Percentiles rank a stretch among this genome's conserved stretches.
Evolutionary conservation across 2,797 vertebrate species (phyloP).

Genomic region (Cyclopterus lumpus): DNA sequence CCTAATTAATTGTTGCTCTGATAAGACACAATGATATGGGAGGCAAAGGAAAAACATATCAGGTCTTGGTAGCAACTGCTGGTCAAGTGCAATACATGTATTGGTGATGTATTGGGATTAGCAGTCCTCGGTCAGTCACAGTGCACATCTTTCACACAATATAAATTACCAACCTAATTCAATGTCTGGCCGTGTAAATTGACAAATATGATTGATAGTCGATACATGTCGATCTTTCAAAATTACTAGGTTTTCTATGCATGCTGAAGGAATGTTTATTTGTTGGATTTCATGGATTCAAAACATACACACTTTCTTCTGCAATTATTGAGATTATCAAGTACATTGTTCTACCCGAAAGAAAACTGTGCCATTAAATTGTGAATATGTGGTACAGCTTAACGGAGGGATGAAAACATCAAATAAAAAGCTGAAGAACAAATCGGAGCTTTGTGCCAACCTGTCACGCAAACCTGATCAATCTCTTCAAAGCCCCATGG

Average conservation of each 20-base stretch:
- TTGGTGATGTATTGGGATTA: background rate
- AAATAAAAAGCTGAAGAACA: conserved; percentile 23
- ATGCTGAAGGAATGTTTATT: conserved; percentile 22
- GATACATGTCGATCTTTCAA: conserved; percentile 3
- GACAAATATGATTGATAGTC: background rate
- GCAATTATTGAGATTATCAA: conserved; percentile 31
- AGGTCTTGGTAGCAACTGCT: background rate
- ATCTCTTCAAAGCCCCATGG: conserved; percentile 29
- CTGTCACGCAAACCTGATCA: conserved; percentile 47
- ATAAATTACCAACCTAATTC: background rate
- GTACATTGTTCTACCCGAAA: background rate
- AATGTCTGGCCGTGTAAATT: background rate
- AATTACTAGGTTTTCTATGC: background rate
- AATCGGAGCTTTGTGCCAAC: conserved; percentile 33
- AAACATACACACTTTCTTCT: background rate
- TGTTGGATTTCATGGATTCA: conserved; percentile 8
- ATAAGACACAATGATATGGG: background rate
- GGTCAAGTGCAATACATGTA: background rate
- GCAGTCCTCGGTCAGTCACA: background rate
- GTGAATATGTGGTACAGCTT: conserved; percentile 4
- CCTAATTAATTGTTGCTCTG: background rate
- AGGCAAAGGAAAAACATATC: too few relatives aligned
- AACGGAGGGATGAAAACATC: conserved; percentile 16
- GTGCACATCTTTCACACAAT: background rate
- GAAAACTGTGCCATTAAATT: conserved; percentile 1